Percentiles rank a stretch among this genome's conserved stretches.
phyloP scores from a whole-genome alignment of 2,797 vertebrate species.

The Phaenicophaeus curvirostris region DNA sequence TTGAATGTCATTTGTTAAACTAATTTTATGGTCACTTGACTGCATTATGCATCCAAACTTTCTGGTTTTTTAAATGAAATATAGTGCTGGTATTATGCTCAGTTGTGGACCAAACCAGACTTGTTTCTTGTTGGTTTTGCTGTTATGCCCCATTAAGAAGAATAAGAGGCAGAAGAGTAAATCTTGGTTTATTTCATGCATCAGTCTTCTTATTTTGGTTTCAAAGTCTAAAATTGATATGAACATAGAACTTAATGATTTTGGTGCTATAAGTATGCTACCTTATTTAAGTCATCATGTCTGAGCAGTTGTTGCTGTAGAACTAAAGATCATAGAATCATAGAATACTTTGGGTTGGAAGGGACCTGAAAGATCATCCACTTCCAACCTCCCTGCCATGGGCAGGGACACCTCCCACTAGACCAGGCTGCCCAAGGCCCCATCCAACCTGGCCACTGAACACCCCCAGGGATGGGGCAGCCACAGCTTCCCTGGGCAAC shows the following conservation, averaged over 20 bases:
- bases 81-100: fast-evolving
- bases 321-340: not conserved
- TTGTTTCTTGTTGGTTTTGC: not conserved
- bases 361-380: no score
- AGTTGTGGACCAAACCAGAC: not conserved
- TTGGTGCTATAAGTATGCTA: not conserved
- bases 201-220: not conserved
- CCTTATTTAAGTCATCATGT: not conserved
- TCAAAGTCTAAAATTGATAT: not conserved
- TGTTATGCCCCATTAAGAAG: not conserved
- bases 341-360: no score
- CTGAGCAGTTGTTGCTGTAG: not conserved
- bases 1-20: not conserved
- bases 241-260: not conserved
- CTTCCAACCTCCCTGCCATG: no score
- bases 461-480: no score
- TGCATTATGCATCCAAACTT: not conserved
- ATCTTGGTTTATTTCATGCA: not conserved
- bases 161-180: not conserved
- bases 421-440: no score
- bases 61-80: not conserved
- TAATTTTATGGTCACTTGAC: not conserved
- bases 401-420: no score
- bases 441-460: no score
- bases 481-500: no score